Base-by-base conservation (phyloP, 2,113 vertebrate species). In the Neogobius melanostomus region DNA sequence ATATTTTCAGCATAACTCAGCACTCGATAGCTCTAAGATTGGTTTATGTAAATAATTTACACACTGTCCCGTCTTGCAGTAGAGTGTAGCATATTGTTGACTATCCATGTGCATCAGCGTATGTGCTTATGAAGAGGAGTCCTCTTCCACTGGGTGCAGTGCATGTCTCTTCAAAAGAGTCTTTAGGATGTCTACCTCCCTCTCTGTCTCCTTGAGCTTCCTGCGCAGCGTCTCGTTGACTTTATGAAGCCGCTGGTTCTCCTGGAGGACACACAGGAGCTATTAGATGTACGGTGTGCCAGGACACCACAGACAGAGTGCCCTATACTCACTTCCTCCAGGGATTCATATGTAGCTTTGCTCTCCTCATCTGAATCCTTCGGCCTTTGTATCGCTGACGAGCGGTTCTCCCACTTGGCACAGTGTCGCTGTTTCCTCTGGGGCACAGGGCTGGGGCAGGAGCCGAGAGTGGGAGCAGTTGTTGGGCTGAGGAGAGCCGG, bases 321-420 rank as follows among this genome's bases (percentile, higher is more conserved):
- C 12, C 5, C 1, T 7, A 8, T 7, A 72, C 21, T 72, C 90
- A 98, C 97, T 90, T 92, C 92, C 77, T 98, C 94, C 65, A 98
- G 91, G 71, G 91, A 90, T 75, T 96, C 94, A 50, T 93, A 94
- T 11, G 85, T 91, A 0, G 91, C 90, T 85, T 94, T 95, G 79
- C 14, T 68, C 63, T 87, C 93, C 57, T 92, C 93, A 44, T 85
- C 88, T 53, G 85, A 79, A 56, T 94, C 94, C 81, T 94, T 95
- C 4, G 81, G 85, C 48, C 93, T 95, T 15, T 92, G 92, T 72
- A 92, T 79, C 5, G 87, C 43, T 50, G 93, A 94, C 6, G 93
- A 94, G 81, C 95, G 93, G 90, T 97, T 99, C 77, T 98, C 97
- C 95, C 97, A 98, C 84, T 95, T 96, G 82, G 93, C 96, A 69